Percentiles rank a stretch among this genome's conserved stretches.
These are phyloP conservation scores for Phrynocephalus vlangalii DNA, from an alignment of 2,797 vertebrate genomes.

Conservation along the genomic window DNA sequence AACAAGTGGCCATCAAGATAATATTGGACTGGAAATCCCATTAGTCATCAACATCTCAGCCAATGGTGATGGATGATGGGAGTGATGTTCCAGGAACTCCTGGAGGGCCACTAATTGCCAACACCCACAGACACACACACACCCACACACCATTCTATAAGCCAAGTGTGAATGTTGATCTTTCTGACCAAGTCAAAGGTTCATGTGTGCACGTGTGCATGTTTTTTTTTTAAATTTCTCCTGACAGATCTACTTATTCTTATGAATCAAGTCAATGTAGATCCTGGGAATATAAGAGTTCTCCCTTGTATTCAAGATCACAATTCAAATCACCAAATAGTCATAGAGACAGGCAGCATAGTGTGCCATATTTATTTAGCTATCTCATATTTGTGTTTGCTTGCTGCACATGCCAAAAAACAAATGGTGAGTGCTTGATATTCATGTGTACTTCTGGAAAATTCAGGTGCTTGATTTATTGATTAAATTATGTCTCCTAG, in stretches of 20 bases:
- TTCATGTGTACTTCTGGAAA: conserved; percentile 44
- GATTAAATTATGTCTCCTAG: conserved; percentile 81
- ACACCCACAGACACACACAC: too few species aligned
- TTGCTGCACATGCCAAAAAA: conserved; percentile 2
- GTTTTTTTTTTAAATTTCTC: conserved; percentile 48
- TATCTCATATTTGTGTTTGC: conserved; percentile 14
- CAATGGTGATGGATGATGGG: too few species aligned
- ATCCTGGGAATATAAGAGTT: conserved; percentile 86
- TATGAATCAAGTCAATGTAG: conserved; percentile 87
- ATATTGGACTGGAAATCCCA: too few species aligned
- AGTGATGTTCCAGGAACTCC: too few species aligned
- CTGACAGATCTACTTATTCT: conserved; percentile 89
- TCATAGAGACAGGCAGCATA: conserved; percentile 90
- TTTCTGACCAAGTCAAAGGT: conserved; percentile 55
- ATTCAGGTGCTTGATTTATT: conserved; percentile 68
- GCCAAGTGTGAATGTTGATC: conserved; percentile 18
- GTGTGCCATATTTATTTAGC: background rate
- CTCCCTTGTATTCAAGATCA: conserved; percentile 83
- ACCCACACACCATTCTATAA: background rate
- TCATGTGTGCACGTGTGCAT: too few species aligned
- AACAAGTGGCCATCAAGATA: too few species aligned
- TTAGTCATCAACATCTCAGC: too few species aligned
- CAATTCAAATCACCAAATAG: conserved; percentile 85
- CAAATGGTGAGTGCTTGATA: conserved; percentile 26
- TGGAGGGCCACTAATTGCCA: too few species aligned